Conservation (phyloP, 2,797 vertebrate genomes). For the Lagorchestes hirsutus region DNA sequence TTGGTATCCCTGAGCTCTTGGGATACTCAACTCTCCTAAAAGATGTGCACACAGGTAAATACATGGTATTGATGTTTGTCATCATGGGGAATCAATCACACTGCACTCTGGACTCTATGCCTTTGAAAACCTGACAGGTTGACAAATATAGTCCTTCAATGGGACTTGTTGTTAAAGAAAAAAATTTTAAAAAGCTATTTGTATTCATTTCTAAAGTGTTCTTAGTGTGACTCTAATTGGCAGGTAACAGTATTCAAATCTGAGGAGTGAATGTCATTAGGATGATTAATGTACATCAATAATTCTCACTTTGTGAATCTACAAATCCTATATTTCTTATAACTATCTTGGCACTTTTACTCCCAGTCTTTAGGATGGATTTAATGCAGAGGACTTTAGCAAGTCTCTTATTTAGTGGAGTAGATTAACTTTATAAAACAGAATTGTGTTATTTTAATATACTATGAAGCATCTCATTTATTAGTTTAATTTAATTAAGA, state of each 20-base stretch:
- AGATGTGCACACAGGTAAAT: neutral
- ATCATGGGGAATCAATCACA: constrained; percentile 9
- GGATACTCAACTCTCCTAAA: constrained; percentile 18
- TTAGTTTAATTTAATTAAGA: constrained; percentile 63
- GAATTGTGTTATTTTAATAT: constrained; percentile 46
- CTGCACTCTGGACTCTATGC: constrained; percentile 7
- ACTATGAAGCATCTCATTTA: constrained; percentile 51
- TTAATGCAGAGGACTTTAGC: constrained; percentile 31
- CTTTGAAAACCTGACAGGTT: constrained; percentile 31
- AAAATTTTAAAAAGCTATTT: constrained; percentile 43
- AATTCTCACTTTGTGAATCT: constrained; percentile 37
- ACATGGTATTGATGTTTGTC: neutral
- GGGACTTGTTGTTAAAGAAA: constrained; percentile 48
- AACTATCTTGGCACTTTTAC: constrained; percentile 30
- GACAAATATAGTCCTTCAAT: constrained; percentile 46
- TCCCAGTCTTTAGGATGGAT: constrained; percentile 20
- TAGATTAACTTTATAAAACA: constrained; percentile 57
- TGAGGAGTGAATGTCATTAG: constrained; percentile 51
- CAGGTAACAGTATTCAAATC: constrained; percentile 44
- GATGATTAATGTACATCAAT: constrained; percentile 47
- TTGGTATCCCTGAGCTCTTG: constrained; percentile 2
- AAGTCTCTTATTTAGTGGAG: constrained; percentile 25
- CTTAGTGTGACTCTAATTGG: constrained; percentile 5
- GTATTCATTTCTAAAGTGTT: constrained; percentile 48
- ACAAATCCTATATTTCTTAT: constrained; percentile 39